These are phyloP conservation scores for Drosophila imparisetae DNA, from an alignment of 2,888 invertebrate species.

Conservation along the genomic window DNA sequence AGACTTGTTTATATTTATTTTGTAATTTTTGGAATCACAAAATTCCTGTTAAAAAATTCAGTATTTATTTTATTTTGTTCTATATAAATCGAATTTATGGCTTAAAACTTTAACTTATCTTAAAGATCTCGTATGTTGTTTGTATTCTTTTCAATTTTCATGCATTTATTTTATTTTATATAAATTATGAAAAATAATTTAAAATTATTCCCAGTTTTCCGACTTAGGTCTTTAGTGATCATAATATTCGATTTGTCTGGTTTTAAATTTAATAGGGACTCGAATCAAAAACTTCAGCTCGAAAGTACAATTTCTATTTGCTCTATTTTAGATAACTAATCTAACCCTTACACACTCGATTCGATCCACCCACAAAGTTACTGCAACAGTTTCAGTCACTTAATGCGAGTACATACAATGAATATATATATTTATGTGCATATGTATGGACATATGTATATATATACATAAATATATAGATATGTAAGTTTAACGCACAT, in stretches of 20 bases:
- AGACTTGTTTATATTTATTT: not conserved
- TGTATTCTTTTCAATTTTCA: not conserved
- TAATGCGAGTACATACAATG: slow-evolving; percentile 13
- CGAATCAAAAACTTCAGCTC: not conserved
- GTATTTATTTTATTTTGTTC: not conserved
- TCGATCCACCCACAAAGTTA: slow-evolving; percentile 1
- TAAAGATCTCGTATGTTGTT: not conserved
- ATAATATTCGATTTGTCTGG: not conserved
- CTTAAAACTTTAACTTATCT: not conserved
- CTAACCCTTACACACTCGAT: slow-evolving; percentile 14
- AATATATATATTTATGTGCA: not conserved
- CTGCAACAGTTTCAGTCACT: slow-evolving; percentile 28
- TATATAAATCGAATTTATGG: not conserved
- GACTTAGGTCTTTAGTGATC: not conserved
- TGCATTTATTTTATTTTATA: not conserved
- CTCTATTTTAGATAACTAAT: slow-evolving; percentile 7
- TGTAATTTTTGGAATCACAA: not conserved
- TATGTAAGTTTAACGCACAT: slow-evolving; percentile 1
- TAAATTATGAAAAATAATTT: not conserved
- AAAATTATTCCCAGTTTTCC: not conserved
- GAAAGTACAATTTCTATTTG: not conserved
- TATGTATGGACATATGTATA: not conserved
- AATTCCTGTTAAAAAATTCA: not conserved
- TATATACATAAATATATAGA: not conserved
- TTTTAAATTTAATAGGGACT: not conserved